These are phyloP conservation scores for Phaethon lepturus DNA, from an alignment of 2,113 vertebrate species.

Conservation along the genomic window DNA sequence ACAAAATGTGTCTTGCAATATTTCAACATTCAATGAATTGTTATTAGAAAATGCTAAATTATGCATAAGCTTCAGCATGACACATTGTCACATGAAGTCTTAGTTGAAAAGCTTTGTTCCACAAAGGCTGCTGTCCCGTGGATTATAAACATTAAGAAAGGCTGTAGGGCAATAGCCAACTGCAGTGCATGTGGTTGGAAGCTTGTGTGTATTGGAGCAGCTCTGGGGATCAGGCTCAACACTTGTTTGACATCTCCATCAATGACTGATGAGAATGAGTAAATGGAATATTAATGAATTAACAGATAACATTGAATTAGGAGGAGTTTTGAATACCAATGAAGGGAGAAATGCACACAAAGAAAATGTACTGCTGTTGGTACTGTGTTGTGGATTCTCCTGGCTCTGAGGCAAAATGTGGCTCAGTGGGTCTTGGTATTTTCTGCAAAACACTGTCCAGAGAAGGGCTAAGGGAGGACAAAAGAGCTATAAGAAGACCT, in stretches of 20 bases:
- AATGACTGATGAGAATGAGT: not conserved
- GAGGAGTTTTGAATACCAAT: not conserved
- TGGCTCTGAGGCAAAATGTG: not conserved
- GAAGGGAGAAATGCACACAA: not conserved
- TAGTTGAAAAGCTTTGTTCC: not conserved
- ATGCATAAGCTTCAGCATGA: not conserved
- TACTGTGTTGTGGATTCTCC: not conserved
- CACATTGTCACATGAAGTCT: not conserved
- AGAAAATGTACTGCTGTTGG: not conserved
- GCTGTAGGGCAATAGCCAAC: not conserved
- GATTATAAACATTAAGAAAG: not conserved
- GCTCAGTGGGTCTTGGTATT: not conserved
- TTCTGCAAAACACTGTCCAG: not conserved
- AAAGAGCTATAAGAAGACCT: not conserved
- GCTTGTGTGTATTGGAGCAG: not conserved
- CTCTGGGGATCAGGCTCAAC: not conserved
- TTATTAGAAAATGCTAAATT: not conserved
- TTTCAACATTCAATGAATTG: not conserved
- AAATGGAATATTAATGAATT: not conserved
- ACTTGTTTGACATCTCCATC: not conserved
- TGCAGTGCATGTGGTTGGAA: not conserved
- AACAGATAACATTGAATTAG: not conserved
- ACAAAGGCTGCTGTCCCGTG: not conserved
- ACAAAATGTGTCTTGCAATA: not conserved
- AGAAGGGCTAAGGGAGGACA: not conserved